Conservation (phyloP, 2,888 invertebrate species). For the Sphecodes monilicornis region DNA sequence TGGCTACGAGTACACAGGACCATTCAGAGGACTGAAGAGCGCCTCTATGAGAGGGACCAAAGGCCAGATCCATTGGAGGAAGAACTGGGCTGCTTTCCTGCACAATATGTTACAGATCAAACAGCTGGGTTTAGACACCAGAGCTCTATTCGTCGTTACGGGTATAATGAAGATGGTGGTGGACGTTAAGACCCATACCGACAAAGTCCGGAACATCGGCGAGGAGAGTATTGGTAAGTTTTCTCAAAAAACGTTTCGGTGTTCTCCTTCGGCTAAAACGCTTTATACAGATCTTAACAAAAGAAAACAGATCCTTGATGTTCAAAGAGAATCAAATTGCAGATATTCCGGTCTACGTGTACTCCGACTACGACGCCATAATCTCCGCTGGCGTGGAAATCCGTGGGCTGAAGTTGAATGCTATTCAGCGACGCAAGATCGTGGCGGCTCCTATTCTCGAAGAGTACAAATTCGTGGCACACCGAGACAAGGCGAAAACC, state of each 20-base stretch:
- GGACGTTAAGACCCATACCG: conserved; percentile 84
- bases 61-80: conserved; percentile 85
- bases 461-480: conserved; percentile 86
- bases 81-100: conserved; percentile 89
- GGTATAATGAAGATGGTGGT: conserved; percentile 86
- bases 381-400: conserved; percentile 87
- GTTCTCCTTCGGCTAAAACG: neutral
- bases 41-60: conserved; percentile 83
- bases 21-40: conserved; percentile 85
- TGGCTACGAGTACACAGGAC: conserved; percentile 86
- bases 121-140: conserved; percentile 84
- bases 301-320: neutral
- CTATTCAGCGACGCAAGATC: conserved; percentile 85
- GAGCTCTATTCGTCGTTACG: conserved; percentile 86
- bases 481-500: conserved; percentile 79
- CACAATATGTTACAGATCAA: conserved; percentile 89
- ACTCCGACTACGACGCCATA: conserved; percentile 83
- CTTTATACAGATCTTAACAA: neutral
- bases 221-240: conserved; percentile 76
- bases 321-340: neutral
- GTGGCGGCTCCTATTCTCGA: conserved; percentile 86
- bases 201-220: conserved; percentile 70
- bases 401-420: conserved; percentile 86
- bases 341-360: conserved; percentile 83
- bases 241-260: neutral